Evolutionary conservation across 2,113 vertebrate species (phyloP), one percentile per base, ranked within the genome.

Genomic region (Zosterops japonicus): DNA sequence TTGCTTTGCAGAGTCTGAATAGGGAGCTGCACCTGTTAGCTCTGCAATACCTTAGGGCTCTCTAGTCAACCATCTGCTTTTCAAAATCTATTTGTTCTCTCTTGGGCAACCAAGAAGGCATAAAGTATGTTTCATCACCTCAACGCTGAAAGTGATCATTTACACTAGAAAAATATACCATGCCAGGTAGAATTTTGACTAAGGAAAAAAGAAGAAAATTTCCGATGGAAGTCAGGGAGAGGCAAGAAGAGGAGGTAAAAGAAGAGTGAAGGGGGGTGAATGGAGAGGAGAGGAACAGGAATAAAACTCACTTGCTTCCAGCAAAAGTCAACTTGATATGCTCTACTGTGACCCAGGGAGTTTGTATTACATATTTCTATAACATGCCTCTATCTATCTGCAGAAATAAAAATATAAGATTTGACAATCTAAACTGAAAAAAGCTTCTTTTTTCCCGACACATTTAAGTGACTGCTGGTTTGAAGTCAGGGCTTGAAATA

Each of bases 11-110:
- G 71, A 86, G 76, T 52, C 59, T 46, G 76, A 95, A 95, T 2
- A 89, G 71, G 41, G 65, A 93, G 72, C 69, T 75, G 76, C 83
- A 94, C 88, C 93, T 95, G 93, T 86, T 94, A 93, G 56, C 39
- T 89, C 82, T 67, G 47, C 0, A 1, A 85, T 89, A 94, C 93
- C 88, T 86, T 75, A 67, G 85, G 85, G 92, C 90, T 87, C 86
- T 92, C 85, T 59, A 86, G 70, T 74, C 78, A 95, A 77, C 88
- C 92, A 85, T 93, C 96, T 95, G 89, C 77, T 91, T 96, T 96
- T 97, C 86, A 74, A 95, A 92, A 92, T 68, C 42, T 71, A 60
- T 96, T 93, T 95, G 83, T 64, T 96, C 69, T 69, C 78, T 92
- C 87, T 61, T 71, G 71, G 79, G 77, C n/a, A 96, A 87, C 47